These are phyloP conservation scores for Bombyx mandarina DNA, from an alignment of 1,140 invertebrate species.

Conservation along the genomic window DNA sequence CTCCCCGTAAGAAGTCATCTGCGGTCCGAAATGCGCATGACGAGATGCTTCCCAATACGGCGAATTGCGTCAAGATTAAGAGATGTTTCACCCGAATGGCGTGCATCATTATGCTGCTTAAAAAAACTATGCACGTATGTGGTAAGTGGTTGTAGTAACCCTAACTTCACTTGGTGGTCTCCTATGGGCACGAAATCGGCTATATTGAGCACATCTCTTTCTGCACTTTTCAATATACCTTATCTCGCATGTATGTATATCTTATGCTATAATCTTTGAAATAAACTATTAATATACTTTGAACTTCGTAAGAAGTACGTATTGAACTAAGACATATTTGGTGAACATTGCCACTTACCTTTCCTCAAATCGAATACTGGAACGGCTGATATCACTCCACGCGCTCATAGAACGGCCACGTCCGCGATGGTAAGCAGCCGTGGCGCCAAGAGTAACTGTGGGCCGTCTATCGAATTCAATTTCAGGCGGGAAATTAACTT, in stretches of 20 bases:
- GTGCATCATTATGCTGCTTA: slow-evolving; percentile 14
- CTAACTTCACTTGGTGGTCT: slow-evolving; percentile 4
- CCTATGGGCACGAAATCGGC: slow-evolving; percentile 3
- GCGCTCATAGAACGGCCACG: slow-evolving; percentile 84
- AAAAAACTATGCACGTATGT: slow-evolving; percentile 6
- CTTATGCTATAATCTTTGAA: neutral
- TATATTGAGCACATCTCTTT: slow-evolving; percentile 5
- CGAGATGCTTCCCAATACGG: slow-evolving; percentile 18
- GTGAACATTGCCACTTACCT: slow-evolving; percentile 70
- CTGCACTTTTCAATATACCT: neutral
- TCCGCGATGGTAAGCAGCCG: slow-evolving; percentile 68
- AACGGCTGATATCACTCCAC: slow-evolving; percentile 86
- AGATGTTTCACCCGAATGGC: slow-evolving; percentile 21
- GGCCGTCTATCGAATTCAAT: slow-evolving; percentile 73
- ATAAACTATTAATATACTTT: neutral
- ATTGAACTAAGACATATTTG: neutral
- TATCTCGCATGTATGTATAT: slow-evolving; percentile 2
- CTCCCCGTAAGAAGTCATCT: too few relatives aligned
- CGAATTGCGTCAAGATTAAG: slow-evolving; percentile 25
- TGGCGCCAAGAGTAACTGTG: slow-evolving; percentile 72
- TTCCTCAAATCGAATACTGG: slow-evolving; percentile 85
- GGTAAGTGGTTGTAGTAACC: slow-evolving; percentile 39
- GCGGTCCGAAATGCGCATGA: slow-evolving; percentile 26
- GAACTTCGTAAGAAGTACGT: neutral
- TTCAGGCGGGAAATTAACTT: slow-evolving; percentile 82